Evolutionary conservation across 2,888 invertebrate species (phyloP), one percentile per base, ranked within the genome.

Genomic region (Nemoura dubitans): DNA sequence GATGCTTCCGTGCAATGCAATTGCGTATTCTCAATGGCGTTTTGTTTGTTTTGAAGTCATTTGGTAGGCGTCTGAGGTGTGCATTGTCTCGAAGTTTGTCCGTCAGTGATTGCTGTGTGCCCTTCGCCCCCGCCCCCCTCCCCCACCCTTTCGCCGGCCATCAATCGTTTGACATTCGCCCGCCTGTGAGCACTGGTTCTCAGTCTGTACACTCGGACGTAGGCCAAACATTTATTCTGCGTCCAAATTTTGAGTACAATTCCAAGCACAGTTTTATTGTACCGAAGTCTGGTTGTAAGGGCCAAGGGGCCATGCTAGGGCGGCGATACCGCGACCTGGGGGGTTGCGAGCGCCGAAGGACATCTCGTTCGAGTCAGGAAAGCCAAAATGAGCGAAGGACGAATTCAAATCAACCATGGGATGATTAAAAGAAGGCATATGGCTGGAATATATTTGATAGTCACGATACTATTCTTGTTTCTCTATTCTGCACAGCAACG

Each of bases 161-260:
- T 36, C 36, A 36, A 36, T 36, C 36, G 36, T 36, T 36, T 36
- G 36, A 36, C 36, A 36, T 36, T 36, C 10, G 36, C 36, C 10
- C 10, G 36, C 10, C 36, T 10, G 3, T 14, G 59, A 59, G 14
- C 10, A 59, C 59, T 21, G 59, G 59, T 59, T 5, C 26, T 78
- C 28, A 14, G 5, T 78, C 27, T 78, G 28, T 26, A 26, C 26
- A 76, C 28, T 78, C 78, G 78, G 78, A 78, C 78, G 28, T 78
- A 78, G 78, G 28, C 78, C 78, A 78, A 78, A 78, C 78, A 78
- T 78, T 21, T 78, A 27, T 78, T 78, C 78, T 78, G 78, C 78
- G 78, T 78, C 78, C 78, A 78, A 78, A 78, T 78, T 78, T 28
- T 21, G 2, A 78, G 78, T 78, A 78, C 78, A 78, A 78, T 78